Percentiles rank a stretch among this genome's conserved stretches.
Evolutionary conservation across 2,797 vertebrate species (phyloP).

Genomic region (Meda fulgida): DNA sequence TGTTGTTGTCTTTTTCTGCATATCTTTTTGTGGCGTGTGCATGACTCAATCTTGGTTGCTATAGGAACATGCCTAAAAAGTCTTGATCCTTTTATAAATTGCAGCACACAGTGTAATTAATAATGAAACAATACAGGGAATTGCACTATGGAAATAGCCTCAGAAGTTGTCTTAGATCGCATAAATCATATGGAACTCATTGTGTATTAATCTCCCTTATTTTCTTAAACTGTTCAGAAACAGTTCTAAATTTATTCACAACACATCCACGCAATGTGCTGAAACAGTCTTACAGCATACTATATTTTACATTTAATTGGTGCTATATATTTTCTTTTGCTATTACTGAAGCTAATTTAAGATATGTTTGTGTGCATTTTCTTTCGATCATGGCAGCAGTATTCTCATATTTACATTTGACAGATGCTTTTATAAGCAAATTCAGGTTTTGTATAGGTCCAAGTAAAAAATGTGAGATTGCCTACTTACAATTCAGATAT

Average conservation of each 20-base stretch:
- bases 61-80: slow-evolving; percentile 53
- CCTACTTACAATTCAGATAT: neutral
- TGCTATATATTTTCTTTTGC: neutral
- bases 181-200: slow-evolving; percentile 7
- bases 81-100: slow-evolving; percentile 63
- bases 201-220: neutral
- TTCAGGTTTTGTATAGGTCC: neutral
- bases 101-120: slow-evolving; percentile 17
- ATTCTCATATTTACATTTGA: neutral
- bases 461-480: neutral
- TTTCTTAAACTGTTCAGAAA: slow-evolving; percentile 3
- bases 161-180: neutral
- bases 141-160: slow-evolving; percentile 14
- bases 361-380: neutral
- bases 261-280: neutral
- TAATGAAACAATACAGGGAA: slow-evolving; percentile 19
- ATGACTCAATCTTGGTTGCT: slow-evolving; percentile 51
- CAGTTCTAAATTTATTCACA: neutral
- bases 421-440: neutral
- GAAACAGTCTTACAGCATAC: neutral
- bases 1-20: slow-evolving; percentile 20
- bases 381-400: neutral
- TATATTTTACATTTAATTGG: neutral
- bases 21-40: slow-evolving; percentile 45
- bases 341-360: neutral